These are phyloP conservation scores for Linnaemya tessellans DNA, from an alignment of 2,888 invertebrate genomes.

Conservation along the genomic window DNA sequence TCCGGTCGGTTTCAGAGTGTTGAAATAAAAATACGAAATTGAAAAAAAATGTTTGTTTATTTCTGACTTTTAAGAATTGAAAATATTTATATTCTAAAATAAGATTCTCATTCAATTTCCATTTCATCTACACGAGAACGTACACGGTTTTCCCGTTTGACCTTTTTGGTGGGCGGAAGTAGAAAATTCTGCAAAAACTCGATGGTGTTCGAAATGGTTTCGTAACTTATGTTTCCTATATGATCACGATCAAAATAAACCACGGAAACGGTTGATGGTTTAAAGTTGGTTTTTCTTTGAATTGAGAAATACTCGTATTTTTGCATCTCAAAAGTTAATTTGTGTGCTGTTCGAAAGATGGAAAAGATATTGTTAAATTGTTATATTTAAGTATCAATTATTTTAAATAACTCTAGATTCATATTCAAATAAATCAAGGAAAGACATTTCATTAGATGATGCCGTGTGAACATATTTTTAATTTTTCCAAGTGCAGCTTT, in stretches of 20 bases:
- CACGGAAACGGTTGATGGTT: too few relatives aligned
- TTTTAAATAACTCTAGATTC: conserved; percentile 44
- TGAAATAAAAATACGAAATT: not conserved
- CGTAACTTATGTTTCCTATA: conserved; percentile 81
- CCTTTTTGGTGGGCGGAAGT: conserved; percentile 77
- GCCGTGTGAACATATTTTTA: too few relatives aligned
- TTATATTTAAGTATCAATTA: conserved; percentile 55
- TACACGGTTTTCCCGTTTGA: conserved; percentile 78
- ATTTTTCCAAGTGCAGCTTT: too few relatives aligned
- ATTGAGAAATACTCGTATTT: conserved; percentile 41
- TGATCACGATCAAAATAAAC: conserved; percentile 82
- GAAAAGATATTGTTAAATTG: conserved; percentile 50
- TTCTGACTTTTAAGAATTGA: too few relatives aligned
- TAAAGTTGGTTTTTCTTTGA: conserved; percentile 13
- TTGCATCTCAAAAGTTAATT: conserved; percentile 64
- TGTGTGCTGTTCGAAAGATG: conserved; percentile 20
- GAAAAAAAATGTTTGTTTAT: not conserved
- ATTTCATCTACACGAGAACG: conserved; percentile 80
- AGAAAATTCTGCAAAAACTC: conserved; percentile 81
- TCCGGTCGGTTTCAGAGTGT: too few relatives aligned
- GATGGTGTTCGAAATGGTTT: conserved; percentile 81
- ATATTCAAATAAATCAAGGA: conserved; percentile 65
- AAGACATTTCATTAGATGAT: conserved; percentile 63
- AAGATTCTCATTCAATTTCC: conserved; percentile 76
- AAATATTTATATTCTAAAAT: not conserved